These are phyloP conservation scores for Syngnathus acus DNA, from an alignment of 2,797 vertebrate species.

Conservation along the genomic window DNA sequence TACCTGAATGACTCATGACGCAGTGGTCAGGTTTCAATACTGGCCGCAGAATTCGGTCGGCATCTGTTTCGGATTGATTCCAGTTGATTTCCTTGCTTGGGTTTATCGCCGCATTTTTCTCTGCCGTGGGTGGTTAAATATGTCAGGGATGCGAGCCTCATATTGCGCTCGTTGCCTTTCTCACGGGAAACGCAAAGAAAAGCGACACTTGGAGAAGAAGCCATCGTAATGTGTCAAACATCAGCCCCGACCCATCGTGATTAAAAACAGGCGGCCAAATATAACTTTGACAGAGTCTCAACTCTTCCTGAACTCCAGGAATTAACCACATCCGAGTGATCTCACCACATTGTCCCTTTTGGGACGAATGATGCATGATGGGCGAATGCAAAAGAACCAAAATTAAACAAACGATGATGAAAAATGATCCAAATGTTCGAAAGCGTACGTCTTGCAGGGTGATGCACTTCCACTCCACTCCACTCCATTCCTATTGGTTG, in stretches of 20 bases:
- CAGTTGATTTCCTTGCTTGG: not conserved
- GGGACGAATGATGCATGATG: not conserved
- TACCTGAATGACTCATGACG: not conserved
- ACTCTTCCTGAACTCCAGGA: not conserved
- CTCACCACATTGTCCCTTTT: not conserved
- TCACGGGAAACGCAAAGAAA: constrained; percentile 2
- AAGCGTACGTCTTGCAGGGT: too few species aligned
- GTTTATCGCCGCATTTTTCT: not conserved
- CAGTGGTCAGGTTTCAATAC: not conserved
- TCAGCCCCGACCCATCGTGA: not conserved
- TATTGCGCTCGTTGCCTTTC: not conserved
- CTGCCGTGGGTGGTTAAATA: not conserved
- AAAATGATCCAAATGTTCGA: too few species aligned
- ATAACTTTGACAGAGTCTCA: not conserved
- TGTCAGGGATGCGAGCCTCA: not conserved
- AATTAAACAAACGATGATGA: not conserved
- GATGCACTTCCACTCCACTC: too few species aligned
- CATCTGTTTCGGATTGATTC: constrained; percentile 5
- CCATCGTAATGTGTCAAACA: not conserved
- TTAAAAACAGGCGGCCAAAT: not conserved
- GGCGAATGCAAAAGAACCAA: not conserved
- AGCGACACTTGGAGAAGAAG: not conserved
- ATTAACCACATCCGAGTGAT: not conserved
- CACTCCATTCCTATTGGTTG: too few species aligned
- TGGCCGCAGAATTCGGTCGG: not conserved